Conservation (phyloP, 2,113 vertebrate species). For the Hepsetus odoe region DNA sequence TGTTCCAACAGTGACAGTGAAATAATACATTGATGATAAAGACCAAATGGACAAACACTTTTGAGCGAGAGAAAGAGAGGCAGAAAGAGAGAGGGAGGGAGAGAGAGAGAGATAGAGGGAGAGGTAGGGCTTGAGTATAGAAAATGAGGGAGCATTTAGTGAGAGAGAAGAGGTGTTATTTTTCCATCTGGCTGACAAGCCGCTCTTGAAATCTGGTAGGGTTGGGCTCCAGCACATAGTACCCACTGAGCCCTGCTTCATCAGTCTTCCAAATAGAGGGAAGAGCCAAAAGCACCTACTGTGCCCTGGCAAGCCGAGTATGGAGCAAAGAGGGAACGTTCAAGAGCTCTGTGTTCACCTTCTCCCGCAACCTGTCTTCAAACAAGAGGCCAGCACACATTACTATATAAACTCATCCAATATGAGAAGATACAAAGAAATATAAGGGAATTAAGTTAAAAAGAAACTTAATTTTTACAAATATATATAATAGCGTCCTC, state of each 20-base stretch:
- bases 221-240: slow-evolving; percentile 62
- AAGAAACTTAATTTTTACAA: no score
- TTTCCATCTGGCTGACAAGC: slow-evolving; percentile 74
- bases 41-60: background rate
- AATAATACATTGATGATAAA: background rate
- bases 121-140: slow-evolving; percentile 33
- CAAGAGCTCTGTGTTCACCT: background rate
- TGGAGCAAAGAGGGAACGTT: background rate
- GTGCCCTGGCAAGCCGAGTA: slow-evolving; percentile 53
- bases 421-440: background rate
- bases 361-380: background rate
- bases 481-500: no score
- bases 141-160: slow-evolving; percentile 28
- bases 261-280: slow-evolving; percentile 72
- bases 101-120: slow-evolving; percentile 20
- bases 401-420: background rate
- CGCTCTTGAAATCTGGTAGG: slow-evolving; percentile 69
- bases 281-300: slow-evolving; percentile 67
- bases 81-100: slow-evolving; percentile 25
- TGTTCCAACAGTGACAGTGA: background rate
- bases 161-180: slow-evolving; percentile 53
- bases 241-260: slow-evolving; percentile 66
- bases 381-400: background rate
- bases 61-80: background rate
- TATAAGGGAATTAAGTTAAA: background rate